Conservation (phyloP, 2,113 vertebrate genomes). For the Panurus biarmicus region DNA sequence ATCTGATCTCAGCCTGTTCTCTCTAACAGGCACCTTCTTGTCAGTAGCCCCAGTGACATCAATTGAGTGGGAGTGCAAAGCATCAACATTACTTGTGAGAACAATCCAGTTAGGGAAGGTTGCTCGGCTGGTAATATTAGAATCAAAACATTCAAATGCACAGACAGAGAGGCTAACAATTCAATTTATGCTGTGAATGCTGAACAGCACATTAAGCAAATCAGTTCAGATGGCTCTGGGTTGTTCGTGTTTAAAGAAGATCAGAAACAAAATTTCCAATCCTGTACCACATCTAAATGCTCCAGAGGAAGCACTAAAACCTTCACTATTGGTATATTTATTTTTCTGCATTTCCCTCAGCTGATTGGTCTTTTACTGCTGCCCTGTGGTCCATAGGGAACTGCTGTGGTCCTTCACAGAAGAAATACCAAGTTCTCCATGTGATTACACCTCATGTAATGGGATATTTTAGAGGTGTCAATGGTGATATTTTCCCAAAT, state of each 20-base stretch:
- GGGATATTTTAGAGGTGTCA: background rate
- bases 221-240: conserved; percentile 27
- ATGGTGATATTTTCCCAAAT: background rate
- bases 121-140: conserved; percentile 28
- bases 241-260: conserved; percentile 31
- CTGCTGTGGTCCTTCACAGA: background rate
- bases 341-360: background rate
- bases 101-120: conserved; percentile 36
- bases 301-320: background rate
- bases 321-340: background rate
- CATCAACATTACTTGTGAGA: conserved; percentile 29
- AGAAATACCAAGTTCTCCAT: background rate
- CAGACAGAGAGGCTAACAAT: conserved; percentile 44
- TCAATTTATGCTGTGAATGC: conserved; percentile 36
- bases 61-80: conserved; percentile 42
- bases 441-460: background rate
- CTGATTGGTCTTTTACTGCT: background rate
- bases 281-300: background rate
- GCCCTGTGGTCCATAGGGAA: background rate
- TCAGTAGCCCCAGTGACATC: conserved; percentile 19
- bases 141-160: conserved; percentile 49
- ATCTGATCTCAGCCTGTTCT: background rate
- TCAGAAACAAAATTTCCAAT: conserved; percentile 37
- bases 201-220: conserved; percentile 42
- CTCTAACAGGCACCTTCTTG: conserved; percentile 39